phyloP scores from a whole-genome alignment of 2,888 invertebrate genomes.

The Campaea margaritaria region DNA sequence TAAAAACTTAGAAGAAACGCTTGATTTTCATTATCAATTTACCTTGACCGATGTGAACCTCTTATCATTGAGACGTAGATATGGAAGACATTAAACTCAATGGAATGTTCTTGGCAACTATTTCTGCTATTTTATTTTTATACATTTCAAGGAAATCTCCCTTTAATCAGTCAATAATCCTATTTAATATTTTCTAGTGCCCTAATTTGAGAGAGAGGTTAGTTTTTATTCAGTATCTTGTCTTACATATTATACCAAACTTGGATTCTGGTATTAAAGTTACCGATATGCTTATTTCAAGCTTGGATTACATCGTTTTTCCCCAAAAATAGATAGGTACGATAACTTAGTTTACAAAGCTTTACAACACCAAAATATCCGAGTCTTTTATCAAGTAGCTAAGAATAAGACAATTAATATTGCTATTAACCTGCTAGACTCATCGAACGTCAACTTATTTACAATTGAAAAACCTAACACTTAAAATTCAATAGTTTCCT shows the following conservation, averaged over 20 bases:
- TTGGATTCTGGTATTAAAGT: too few relatives aligned
- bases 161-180: not conserved
- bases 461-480: slow-evolving; percentile 54
- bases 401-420: not conserved
- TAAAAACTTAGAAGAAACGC: slow-evolving; percentile 27
- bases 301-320: too few relatives aligned
- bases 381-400: not conserved
- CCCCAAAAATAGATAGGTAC: too few relatives aligned
- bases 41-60: slow-evolving; percentile 22
- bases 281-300: too few relatives aligned
- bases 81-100: slow-evolving; percentile 36
- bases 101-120: slow-evolving; percentile 37
- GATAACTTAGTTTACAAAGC: slow-evolving; percentile 3
- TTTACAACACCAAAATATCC: slow-evolving; percentile 9
- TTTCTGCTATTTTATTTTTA: slow-evolving; percentile 7
- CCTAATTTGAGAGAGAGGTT: too few relatives aligned
- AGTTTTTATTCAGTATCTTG: too few relatives aligned
- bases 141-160: not conserved
- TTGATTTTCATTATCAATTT: slow-evolving; percentile 3
- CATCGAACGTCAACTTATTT: not conserved
- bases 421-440: slow-evolving; percentile 6
- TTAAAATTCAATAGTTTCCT: slow-evolving; percentile 55
- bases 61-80: slow-evolving; percentile 24
- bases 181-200: not conserved
- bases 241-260: too few relatives aligned